These are phyloP conservation scores for Cremastinae sp. DNA, from an alignment of 2,888 invertebrate species.

Conservation along the genomic window DNA sequence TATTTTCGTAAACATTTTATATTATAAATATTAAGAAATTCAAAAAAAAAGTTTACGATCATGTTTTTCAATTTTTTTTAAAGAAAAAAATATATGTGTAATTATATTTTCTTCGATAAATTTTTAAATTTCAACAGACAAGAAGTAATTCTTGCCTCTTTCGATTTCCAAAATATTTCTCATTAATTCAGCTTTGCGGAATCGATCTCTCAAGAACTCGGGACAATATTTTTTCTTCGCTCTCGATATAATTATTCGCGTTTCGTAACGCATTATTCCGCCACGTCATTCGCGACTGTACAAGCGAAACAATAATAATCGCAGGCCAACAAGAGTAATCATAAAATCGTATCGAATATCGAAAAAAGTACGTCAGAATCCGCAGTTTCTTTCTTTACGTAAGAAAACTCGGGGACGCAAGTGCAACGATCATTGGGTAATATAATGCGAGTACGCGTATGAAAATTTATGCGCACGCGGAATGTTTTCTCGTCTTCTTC, in stretches of 20 bases:
- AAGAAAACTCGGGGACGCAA: background rate
- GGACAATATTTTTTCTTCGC: background rate
- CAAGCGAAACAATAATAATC: conserved; percentile 19
- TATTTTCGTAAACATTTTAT: too few relatives aligned
- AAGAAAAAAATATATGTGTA: too few relatives aligned
- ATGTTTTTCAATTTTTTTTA: too few relatives aligned
- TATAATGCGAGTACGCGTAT: conserved; percentile 8
- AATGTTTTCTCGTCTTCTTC: conserved; percentile 1
- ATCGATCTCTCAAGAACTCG: background rate
- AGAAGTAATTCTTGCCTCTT: too few relatives aligned
- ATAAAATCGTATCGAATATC: conserved; percentile 34
- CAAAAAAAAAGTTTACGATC: too few relatives aligned
- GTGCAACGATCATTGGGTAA: conserved; percentile 31
- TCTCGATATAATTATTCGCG: background rate
- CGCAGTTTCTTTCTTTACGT: too few relatives aligned
- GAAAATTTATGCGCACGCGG: background rate
- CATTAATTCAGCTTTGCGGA: too few relatives aligned
- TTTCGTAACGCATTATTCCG: conserved; percentile 4
- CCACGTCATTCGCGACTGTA: conserved; percentile 26
- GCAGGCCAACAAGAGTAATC: conserved; percentile 20
- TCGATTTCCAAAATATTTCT: too few relatives aligned
- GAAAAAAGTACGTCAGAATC: too few relatives aligned
- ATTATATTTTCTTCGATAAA: too few relatives aligned
- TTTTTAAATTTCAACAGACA: too few relatives aligned
- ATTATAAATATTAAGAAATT: too few relatives aligned